A percentile compares a stretch with the other conserved stretches of the same genome.
Conservation (phyloP, 2,888 invertebrate species). For the Melieria crassipennis region DNA sequence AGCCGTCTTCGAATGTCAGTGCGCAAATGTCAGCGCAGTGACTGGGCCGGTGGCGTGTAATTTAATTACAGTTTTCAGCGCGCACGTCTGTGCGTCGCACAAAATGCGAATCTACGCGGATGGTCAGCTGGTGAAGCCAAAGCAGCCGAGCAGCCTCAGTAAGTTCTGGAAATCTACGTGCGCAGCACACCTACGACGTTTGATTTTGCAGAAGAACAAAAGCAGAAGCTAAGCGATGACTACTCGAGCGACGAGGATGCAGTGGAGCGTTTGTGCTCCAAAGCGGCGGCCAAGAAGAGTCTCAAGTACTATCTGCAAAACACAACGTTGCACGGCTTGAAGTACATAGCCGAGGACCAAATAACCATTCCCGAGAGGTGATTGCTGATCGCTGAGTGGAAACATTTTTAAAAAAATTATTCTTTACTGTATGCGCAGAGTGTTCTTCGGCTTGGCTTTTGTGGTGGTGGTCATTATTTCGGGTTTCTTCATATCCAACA, state of each 20-base stretch:
- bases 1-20: constrained; percentile 37
- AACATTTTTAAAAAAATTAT: background rate
- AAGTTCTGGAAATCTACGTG: background rate
- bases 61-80: constrained; percentile 22
- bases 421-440: constrained; percentile 63
- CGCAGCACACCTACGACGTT: background rate
- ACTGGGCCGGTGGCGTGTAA: constrained; percentile 7
- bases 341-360: constrained; percentile 73
- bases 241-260: constrained; percentile 31
- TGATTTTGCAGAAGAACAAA: constrained; percentile 5
- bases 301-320: constrained; percentile 73
- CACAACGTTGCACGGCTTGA: constrained; percentile 79
- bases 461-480: constrained; percentile 74
- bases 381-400: background rate
- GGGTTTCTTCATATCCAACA: constrained; percentile 76
- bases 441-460: constrained; percentile 80
- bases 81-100: background rate
- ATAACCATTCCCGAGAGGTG: constrained; percentile 61
- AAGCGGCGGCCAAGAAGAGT: constrained; percentile 58
- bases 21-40: constrained; percentile 19
- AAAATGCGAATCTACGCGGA: constrained; percentile 45
- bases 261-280: constrained; percentile 47
- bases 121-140: constrained; percentile 22
- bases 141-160: background rate
- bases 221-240: constrained; percentile 16